These are phyloP conservation scores for Serranochromis macrocephalus DNA, from an alignment of 2,113 vertebrate genomes.

Conservation along the genomic window DNA sequence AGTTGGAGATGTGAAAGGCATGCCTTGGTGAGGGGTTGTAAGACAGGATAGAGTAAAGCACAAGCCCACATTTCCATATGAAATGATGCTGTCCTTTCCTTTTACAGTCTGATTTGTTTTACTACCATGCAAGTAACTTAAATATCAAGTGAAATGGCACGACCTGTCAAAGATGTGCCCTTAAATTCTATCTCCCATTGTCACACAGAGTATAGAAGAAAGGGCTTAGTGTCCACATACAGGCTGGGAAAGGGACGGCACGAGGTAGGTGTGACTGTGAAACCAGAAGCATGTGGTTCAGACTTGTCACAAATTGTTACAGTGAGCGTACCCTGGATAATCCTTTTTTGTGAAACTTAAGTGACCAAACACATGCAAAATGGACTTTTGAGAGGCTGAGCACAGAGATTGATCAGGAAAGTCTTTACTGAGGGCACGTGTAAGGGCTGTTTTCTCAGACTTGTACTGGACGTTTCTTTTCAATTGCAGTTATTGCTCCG, in stretches of 20 bases:
- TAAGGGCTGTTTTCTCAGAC: neutral
- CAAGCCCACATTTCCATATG: conserved; percentile 5
- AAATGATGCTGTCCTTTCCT: neutral
- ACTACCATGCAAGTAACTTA: neutral
- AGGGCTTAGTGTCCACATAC: neutral
- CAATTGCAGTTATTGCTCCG: neutral
- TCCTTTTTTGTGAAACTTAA: neutral
- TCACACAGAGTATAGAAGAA: neutral
- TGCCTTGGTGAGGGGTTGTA: neutral
- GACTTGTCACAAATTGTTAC: neutral
- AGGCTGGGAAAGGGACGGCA: neutral
- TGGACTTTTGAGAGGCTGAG: neutral
- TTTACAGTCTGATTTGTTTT: neutral
- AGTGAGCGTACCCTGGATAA: neutral
- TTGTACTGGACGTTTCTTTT: neutral
- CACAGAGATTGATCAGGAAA: neutral
- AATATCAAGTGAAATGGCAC: neutral
- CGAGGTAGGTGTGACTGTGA: neutral
- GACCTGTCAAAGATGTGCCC: neutral
- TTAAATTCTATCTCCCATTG: neutral
- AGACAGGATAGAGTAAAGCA: neutral
- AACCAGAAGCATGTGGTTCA: neutral
- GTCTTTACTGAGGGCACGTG: neutral
- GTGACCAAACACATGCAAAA: neutral
- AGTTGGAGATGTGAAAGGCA: neutral